A percentile compares a stretch with the other conserved stretches of the same genome.
Conservation (phyloP, 2,888 invertebrate genomes). For the Panopea generosa region DNA sequence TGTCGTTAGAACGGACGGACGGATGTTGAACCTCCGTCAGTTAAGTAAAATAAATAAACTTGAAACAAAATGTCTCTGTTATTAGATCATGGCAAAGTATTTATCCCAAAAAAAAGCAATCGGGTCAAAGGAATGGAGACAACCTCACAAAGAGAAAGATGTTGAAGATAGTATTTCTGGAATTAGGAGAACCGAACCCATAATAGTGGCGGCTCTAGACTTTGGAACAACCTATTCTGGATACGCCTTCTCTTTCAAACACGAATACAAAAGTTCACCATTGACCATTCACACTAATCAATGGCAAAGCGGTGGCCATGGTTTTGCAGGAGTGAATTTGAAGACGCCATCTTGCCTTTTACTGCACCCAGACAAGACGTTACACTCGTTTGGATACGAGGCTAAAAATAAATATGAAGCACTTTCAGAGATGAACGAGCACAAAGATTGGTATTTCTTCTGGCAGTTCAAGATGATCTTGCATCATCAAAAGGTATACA, state of each 20-base stretch:
- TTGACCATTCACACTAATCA: constrained; percentile 16
- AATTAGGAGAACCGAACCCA: no score
- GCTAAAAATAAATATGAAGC: constrained; percentile 18
- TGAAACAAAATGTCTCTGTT: no score
- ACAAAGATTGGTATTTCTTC: constrained; percentile 25
- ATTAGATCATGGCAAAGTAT: no score
- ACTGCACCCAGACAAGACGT: constrained; percentile 10
- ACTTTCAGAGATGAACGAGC: constrained; percentile 1
- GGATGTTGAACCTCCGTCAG: no score
- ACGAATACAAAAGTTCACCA: constrained; percentile 13
- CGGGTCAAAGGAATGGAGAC: no score
- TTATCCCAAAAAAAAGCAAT: no score
- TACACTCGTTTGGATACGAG: constrained; percentile 32
- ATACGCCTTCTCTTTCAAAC: constrained; percentile 33
- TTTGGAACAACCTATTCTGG: constrained; percentile 34
- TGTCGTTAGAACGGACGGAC: no score
- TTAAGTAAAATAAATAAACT: no score
- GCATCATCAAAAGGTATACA: constrained; percentile 26
- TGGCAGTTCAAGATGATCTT: constrained; percentile 36
- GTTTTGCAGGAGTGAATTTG: not conserved
- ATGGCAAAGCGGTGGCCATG: constrained; percentile 16
- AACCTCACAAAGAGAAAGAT: no score
- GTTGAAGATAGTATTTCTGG: no score
- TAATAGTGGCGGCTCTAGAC: constrained; percentile 31
- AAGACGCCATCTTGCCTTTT: constrained; percentile 31